Conservation (phyloP, 64 coral and sea anemone species). For the Dendronephthya gigantea region DNA sequence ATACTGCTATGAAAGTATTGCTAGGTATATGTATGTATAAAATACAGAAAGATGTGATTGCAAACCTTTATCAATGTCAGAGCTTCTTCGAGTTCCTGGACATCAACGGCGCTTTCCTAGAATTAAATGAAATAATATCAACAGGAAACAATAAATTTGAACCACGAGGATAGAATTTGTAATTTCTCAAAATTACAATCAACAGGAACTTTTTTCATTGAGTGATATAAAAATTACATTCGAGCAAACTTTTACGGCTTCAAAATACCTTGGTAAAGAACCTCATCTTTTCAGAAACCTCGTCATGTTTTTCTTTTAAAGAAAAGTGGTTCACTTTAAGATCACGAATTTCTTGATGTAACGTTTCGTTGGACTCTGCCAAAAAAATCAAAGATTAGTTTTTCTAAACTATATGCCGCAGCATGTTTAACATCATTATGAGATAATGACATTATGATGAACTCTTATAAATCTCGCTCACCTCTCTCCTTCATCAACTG, state of each 20-base stretch:
- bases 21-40: not conserved
- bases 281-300: conserved; percentile 91
- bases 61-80: conserved; percentile 74
- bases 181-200: too few relatives aligned
- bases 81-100: conserved; percentile 92
- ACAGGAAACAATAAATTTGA: too few relatives aligned
- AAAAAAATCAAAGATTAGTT: not conserved
- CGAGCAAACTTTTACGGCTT: not conserved
- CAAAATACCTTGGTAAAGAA: conserved; percentile 83
- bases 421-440: too few relatives aligned
- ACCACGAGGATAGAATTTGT: too few relatives aligned
- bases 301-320: conserved; percentile 86
- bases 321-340: conserved; percentile 74
- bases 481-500: conserved; percentile 77
- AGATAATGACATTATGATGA: too few relatives aligned
- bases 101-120: conserved; percentile 86
- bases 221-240: not conserved
- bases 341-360: conserved; percentile 59
- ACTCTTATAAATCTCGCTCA: not conserved
- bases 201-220: too few relatives aligned
- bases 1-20: not conserved
- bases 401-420: not conserved
- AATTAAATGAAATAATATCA: too few relatives aligned
- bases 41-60: not conserved
- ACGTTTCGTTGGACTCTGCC: conserved; percentile 63